phyloP scores from a whole-genome alignment of 2,113 vertebrate species.

The Anguilla japonica region DNA sequence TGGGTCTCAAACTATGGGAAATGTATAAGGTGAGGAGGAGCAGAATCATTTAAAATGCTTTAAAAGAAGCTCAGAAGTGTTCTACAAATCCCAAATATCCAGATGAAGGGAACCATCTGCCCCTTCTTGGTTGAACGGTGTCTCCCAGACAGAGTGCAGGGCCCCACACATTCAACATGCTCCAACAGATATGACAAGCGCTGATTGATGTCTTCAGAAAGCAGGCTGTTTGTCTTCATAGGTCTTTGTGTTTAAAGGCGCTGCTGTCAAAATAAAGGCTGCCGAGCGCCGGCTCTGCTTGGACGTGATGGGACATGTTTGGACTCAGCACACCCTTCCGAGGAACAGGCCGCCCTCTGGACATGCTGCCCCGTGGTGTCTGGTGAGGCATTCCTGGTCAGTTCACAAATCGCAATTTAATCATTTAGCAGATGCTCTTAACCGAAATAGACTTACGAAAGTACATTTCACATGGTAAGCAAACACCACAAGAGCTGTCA shows the following conservation, averaged over 20 bases:
- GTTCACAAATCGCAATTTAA: not conserved
- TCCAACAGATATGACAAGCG: slow-evolving; percentile 61
- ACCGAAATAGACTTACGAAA: too few species aligned
- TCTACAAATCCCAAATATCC: not conserved
- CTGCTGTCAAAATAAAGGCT: slow-evolving; percentile 59
- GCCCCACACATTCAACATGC: slow-evolving; percentile 45
- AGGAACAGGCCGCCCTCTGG: not conserved
- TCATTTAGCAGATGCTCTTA: too few species aligned
- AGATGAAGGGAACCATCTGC: not conserved
- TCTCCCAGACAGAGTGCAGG: not conserved
- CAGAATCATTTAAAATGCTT: not conserved
- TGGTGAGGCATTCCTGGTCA: slow-evolving; percentile 32
- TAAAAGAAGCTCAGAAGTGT: not conserved
- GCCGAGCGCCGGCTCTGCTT: slow-evolving; percentile 61
- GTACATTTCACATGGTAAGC: too few species aligned
- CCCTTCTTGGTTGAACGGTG: not conserved
- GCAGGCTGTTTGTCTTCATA: slow-evolving; percentile 57
- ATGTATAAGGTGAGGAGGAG: not conserved
- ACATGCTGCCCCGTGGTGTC: slow-evolving; percentile 18
- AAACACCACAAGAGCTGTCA: not conserved
- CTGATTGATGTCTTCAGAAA: slow-evolving; percentile 63
- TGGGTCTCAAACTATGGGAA: too few species aligned
- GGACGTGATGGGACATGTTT: slow-evolving; percentile 51
- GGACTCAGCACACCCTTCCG: slow-evolving; percentile 11
- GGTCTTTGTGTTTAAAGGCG: slow-evolving; percentile 60